Evolutionary conservation across 1,140 invertebrate species (phyloP).

Genomic region (Euura saliciscinereae): DNA sequence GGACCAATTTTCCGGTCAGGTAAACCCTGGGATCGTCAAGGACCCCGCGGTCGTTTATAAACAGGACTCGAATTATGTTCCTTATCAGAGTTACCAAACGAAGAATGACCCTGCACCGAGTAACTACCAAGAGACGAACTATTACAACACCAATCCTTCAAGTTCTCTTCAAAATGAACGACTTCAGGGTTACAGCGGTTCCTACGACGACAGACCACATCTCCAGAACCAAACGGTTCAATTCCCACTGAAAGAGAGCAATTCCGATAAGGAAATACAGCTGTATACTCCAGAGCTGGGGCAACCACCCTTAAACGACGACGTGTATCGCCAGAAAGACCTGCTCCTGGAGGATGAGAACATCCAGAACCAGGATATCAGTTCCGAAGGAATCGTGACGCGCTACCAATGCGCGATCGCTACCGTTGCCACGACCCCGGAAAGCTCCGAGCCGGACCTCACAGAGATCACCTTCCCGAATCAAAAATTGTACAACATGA

Average conservation of each 20-base stretch:
- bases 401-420: constrained; percentile 51
- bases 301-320: background rate
- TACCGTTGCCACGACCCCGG: constrained; percentile 41
- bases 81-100: constrained; percentile 1
- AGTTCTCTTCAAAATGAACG: background rate
- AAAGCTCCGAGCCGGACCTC: constrained; percentile 25
- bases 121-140: background rate
- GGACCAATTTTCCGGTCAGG: no score
- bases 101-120: background rate
- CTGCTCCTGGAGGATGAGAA: constrained; percentile 34
- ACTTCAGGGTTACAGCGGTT: background rate
- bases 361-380: constrained; percentile 55
- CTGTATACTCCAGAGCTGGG: background rate
- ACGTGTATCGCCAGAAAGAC: background rate
- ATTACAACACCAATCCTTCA: background rate
- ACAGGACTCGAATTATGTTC: background rate
- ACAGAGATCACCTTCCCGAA: background rate
- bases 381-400: constrained; percentile 49
- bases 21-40: background rate
- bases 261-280: background rate
- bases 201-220: background rate
- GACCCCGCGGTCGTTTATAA: background rate
- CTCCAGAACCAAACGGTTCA: background rate
- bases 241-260: background rate
- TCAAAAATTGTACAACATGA: background rate